phyloP scores from a whole-genome alignment of 2,113 vertebrate species.

The Eptesicus fuscus region DNA sequence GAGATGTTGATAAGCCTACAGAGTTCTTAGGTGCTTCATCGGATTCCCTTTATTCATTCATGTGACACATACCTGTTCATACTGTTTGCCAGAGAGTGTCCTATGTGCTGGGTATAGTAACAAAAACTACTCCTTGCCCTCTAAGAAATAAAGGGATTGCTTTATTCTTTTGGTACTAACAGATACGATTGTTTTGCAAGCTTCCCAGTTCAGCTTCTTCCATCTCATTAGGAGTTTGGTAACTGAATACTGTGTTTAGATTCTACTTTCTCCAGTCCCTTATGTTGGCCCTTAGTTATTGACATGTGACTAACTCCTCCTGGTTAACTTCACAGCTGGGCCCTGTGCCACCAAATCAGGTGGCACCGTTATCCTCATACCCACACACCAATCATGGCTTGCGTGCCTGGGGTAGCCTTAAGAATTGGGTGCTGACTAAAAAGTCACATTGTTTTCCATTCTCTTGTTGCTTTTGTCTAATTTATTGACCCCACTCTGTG shows the following conservation, averaged over 20 bases:
- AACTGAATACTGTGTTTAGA: background rate
- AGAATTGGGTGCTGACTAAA: background rate
- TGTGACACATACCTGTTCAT: background rate
- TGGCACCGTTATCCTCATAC: too few relatives aligned
- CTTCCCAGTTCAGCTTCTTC: background rate
- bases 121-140: background rate
- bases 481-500: background rate
- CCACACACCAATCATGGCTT: rapidly evolving
- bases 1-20: background rate
- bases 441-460: background rate
- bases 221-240: background rate
- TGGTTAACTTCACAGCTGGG: background rate
- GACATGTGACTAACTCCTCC: background rate
- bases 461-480: background rate
- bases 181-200: background rate
- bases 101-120: background rate
- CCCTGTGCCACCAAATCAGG: background rate
- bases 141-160: background rate
- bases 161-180: background rate
- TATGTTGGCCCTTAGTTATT: background rate
- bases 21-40: background rate
- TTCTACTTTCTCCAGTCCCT: background rate
- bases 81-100: background rate
- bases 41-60: background rate
- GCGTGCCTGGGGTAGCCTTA: background rate